Percentiles rank a stretch among this genome's conserved stretches.
phyloP scores from a whole-genome alignment of 2,797 vertebrate species.

The Setipinna tenuifilis region DNA sequence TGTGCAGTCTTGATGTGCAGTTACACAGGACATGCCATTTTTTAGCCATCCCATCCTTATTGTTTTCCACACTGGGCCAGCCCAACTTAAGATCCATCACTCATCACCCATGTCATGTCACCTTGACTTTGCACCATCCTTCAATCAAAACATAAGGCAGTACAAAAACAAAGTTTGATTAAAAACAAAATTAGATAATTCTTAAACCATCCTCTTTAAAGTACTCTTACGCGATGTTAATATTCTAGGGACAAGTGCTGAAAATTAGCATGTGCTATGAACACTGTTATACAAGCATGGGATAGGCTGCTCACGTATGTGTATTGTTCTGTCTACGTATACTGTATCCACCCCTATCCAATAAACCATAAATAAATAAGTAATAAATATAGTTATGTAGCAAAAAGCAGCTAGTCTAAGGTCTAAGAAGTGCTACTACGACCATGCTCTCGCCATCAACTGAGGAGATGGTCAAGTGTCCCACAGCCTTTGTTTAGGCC shows the following conservation, averaged over 20 bases:
- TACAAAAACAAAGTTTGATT: neutral
- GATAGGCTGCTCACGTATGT: too few relatives aligned
- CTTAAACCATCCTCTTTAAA: neutral
- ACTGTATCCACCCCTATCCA: too few relatives aligned
- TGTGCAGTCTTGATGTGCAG: constrained; percentile 20
- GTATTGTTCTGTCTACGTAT: too few relatives aligned
- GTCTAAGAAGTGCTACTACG: neutral
- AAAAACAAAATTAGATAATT: neutral
- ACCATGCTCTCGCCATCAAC: neutral
- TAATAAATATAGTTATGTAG: neutral
- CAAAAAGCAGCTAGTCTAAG: neutral
- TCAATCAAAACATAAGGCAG: neutral
- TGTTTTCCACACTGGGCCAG: neutral
- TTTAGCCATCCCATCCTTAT: constrained; percentile 12
- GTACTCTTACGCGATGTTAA: neutral
- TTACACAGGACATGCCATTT: constrained; percentile 31
- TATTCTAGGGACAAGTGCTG: too few relatives aligned
- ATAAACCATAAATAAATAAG: too few relatives aligned
- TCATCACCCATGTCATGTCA: neutral
- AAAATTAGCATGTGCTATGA: too few relatives aligned
- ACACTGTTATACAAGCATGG: too few relatives aligned
- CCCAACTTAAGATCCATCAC: neutral
- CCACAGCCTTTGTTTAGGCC: neutral
- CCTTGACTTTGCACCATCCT: neutral
- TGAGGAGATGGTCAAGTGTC: neutral